Evolutionary conservation across 2,888 invertebrate genomes (phyloP).

Genomic region (Drosophila lacicola): DNA sequence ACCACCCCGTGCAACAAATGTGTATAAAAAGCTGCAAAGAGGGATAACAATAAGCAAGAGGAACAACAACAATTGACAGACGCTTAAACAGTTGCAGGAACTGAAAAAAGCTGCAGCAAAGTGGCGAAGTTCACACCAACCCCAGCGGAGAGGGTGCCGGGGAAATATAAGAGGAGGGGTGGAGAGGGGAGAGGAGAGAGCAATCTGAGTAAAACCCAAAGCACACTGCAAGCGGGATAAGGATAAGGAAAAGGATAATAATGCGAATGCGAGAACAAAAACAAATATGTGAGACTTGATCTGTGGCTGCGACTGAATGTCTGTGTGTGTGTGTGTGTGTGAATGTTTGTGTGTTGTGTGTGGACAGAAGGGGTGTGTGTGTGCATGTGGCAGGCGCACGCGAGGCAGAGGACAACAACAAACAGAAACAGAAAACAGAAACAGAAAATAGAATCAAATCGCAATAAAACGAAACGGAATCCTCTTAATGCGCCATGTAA

Average conservation of each 20-base stretch:
- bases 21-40: constrained; percentile 27
- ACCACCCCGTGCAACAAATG: constrained; percentile 52
- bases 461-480: constrained; percentile 78
- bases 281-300: constrained; percentile 59
- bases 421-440: constrained; percentile 45
- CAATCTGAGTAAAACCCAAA: constrained; percentile 22
- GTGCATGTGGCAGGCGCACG: constrained; percentile 33
- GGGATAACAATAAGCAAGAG: constrained; percentile 44
- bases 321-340: constrained; percentile 10
- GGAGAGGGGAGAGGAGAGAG: background rate
- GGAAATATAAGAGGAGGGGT: background rate
- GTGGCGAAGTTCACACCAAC: constrained; percentile 84
- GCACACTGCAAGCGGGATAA: constrained; percentile 12
- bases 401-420: constrained; percentile 39
- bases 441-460: constrained; percentile 75
- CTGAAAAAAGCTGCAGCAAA: constrained; percentile 69
- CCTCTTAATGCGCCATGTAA: constrained; percentile 82
- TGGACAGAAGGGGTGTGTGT: background rate
- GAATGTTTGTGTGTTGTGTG: background rate
- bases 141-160: constrained; percentile 32
- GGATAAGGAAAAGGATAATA: constrained; percentile 64
- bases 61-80: constrained; percentile 43
- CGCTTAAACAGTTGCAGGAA: constrained; percentile 54
- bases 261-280: constrained; percentile 47
- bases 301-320: constrained; percentile 33